A percentile compares a stretch with the other conserved stretches of the same genome.
Conservation (phyloP, 2,113 vertebrate species). For the Cheilinus undulatus region DNA sequence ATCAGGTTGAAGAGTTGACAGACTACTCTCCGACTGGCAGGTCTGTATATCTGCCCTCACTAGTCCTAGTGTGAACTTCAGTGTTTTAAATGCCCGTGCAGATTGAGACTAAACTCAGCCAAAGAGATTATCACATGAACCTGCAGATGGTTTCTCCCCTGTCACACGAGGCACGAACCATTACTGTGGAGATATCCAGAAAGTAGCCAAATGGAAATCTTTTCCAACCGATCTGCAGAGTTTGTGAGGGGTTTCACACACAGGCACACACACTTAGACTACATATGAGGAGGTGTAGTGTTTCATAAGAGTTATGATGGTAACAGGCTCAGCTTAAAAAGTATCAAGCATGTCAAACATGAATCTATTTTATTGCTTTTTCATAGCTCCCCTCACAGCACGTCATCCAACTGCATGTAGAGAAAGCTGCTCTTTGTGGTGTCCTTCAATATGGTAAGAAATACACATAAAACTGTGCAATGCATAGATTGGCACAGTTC, state of each 20-base stretch:
- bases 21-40: conserved; percentile 27
- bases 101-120: conserved; percentile 38
- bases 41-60: conserved; percentile 1
- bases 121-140: conserved; percentile 43
- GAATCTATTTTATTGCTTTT: conserved; percentile 41
- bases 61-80: conserved; percentile 1
- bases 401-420: conserved; percentile 7
- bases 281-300: conserved; percentile 28
- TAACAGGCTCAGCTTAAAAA: conserved; percentile 28
- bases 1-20: conserved; percentile 35
- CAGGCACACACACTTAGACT: conserved; percentile 5
- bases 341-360: conserved; percentile 30
- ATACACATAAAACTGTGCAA: neutral
- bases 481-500: no score
- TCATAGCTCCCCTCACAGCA: conserved; percentile 14
- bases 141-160: conserved; percentile 46
- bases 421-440: neutral
- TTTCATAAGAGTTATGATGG: conserved; percentile 39
- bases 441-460: neutral
- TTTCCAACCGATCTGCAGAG: conserved; percentile 6
- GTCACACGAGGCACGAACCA: conserved; percentile 52
- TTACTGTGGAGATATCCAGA: conserved; percentile 28
- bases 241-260: conserved; percentile 37
- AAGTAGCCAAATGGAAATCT: conserved; percentile 46
- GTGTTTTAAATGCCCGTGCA: conserved; percentile 26